These are phyloP conservation scores for Myopa tessellatipennis DNA, from an alignment of 2,888 invertebrate species.

Conservation along the genomic window DNA sequence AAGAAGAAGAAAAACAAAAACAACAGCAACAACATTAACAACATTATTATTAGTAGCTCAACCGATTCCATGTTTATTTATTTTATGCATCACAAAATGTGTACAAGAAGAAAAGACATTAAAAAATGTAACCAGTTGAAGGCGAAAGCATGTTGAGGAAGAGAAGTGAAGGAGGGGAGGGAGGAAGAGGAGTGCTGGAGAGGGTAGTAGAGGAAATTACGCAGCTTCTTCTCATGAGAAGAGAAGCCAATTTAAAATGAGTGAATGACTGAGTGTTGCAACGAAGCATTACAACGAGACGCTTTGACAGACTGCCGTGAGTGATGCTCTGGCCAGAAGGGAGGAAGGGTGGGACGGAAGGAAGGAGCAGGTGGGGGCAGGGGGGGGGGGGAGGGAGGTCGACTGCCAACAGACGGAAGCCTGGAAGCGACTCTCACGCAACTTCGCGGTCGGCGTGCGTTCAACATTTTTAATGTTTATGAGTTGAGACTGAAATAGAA, in stretches of 20 bases:
- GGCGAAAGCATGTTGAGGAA: background rate
- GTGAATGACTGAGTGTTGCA: constrained; percentile 23
- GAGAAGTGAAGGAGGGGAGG: background rate
- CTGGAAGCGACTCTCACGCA: background rate
- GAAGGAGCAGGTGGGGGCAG: background rate
- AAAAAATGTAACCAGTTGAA: background rate
- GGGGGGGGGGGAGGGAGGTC: background rate
- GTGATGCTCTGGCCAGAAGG: background rate
- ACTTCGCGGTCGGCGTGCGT: background rate
- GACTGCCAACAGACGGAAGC: constrained; percentile 18
- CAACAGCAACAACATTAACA: background rate
- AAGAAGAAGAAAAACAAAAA: background rate
- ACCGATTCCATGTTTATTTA: constrained; percentile 30
- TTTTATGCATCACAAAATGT: constrained; percentile 42
- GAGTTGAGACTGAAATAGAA: constrained; percentile 29
- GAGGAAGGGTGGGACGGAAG: background rate
- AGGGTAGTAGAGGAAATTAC: too few species aligned
- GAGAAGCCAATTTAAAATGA: constrained; percentile 4
- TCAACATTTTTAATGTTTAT: constrained; percentile 20
- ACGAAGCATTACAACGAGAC: constrained; percentile 33
- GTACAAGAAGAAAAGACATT: constrained; percentile 30
- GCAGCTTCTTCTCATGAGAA: too few species aligned
- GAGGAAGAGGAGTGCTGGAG: background rate
- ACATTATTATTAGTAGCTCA: background rate
- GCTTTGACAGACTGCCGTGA: constrained; percentile 13